These are phyloP conservation scores for Chrysopa pallens DNA, from an alignment of 1,140 invertebrate species.

Conservation along the genomic window DNA sequence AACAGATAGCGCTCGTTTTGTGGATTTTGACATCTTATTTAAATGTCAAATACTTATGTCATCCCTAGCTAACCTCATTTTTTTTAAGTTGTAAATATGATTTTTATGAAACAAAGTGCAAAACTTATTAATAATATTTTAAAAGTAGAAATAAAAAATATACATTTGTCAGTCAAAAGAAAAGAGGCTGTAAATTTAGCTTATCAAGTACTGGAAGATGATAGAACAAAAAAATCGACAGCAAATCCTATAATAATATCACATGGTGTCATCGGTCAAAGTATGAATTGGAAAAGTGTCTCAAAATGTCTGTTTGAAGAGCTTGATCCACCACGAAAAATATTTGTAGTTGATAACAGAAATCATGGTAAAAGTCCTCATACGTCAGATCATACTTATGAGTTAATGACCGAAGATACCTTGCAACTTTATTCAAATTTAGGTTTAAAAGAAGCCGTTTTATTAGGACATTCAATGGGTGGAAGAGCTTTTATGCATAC, in stretches of 20 bases:
- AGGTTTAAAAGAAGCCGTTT: conserved; percentile 35
- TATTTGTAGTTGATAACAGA: conserved; percentile 66
- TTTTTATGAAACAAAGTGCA: no score
- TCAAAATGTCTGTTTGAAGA: conserved; percentile 50
- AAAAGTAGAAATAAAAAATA: no score
- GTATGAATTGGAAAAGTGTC: conserved; percentile 67
- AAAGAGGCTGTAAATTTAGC: conserved; percentile 30
- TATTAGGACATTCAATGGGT: conserved; percentile 86
- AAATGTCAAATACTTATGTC: no score
- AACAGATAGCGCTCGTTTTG: no score
- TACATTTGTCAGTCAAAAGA: no score
- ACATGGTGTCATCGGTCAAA: conserved; percentile 74
- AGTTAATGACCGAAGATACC: conserved; percentile 54
- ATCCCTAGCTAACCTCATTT: no score
- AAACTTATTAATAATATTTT: no score
- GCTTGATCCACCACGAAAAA: conserved; percentile 36
- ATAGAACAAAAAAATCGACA: conserved; percentile 15
- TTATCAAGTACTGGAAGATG: conserved; percentile 33
- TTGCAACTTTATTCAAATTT: conserved; percentile 37
- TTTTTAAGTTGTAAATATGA: no score
- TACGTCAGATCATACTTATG: conserved; percentile 46
- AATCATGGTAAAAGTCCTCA: conserved; percentile 88
- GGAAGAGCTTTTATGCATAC: conserved; percentile 67
- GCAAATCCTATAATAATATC: conserved; percentile 55
- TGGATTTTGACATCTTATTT: no score